Conservation (phyloP, 1,140 invertebrate genomes). For the Laupala kohalensis region DNA sequence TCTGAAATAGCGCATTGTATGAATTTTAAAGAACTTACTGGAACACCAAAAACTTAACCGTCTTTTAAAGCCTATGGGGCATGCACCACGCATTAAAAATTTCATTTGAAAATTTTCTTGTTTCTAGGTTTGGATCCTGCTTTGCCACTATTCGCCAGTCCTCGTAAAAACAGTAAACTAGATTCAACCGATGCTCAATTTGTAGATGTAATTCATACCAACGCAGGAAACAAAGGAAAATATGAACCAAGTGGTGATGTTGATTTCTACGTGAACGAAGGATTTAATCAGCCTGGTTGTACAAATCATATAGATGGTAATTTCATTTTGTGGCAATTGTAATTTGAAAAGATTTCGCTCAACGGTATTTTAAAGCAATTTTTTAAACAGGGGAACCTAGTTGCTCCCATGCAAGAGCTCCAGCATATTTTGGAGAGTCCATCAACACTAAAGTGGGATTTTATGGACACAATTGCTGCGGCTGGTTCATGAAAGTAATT, state of each 20-base stretch:
- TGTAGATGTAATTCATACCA: slow-evolving; percentile 64
- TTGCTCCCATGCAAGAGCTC: slow-evolving; percentile 54
- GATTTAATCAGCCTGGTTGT: slow-evolving; percentile 50
- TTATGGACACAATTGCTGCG: slow-evolving; percentile 51
- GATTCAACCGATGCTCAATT: slow-evolving; percentile 53
- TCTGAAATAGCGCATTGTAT: no score
- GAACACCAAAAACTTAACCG: no score
- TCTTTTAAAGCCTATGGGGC: no score
- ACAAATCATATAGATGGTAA: not conserved
- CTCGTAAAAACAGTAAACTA: slow-evolving; percentile 39
- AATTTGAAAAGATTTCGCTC: no score
- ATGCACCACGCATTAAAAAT: not conserved
- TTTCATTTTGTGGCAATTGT: not conserved
- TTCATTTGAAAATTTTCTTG: no score
- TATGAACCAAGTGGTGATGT: slow-evolving; percentile 47
- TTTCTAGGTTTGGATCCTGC: slow-evolving; percentile 47
- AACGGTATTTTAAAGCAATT: no score
- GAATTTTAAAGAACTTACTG: no score
- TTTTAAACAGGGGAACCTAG: slow-evolving; percentile 14
- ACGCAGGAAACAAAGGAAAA: slow-evolving; percentile 49
- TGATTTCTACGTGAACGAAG: slow-evolving; percentile 63
- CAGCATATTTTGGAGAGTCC: slow-evolving; percentile 58
- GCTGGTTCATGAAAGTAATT: slow-evolving; percentile 22
- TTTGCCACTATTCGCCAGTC: slow-evolving; percentile 45
- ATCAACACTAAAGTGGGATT: slow-evolving; percentile 52